Base-by-base conservation (phyloP, 2,797 vertebrate species). In the Aplochiton taeniatus region DNA sequence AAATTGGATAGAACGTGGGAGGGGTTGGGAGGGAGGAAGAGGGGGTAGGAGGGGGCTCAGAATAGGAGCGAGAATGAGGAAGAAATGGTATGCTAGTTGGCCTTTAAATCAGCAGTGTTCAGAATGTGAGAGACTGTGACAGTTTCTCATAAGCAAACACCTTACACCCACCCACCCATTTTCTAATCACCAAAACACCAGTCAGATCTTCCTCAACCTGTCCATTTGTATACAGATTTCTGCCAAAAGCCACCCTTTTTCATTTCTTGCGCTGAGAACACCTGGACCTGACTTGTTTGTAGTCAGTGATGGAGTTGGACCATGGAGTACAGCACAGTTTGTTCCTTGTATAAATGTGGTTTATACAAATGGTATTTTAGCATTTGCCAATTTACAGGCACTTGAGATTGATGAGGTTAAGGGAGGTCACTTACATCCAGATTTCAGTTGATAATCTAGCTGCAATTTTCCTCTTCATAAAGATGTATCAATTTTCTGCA, bases 291-390 rank as follows among this genome's bases (percentile, higher is more conserved):
- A 59, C 80, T 76, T 79, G 84, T 85, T 74, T 14, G 45, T 74
- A 73, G 61, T 62, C 41, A 77, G 76, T 62, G 46, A 58, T 66
- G 66, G 74, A 81, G 84, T 85, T 31, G 31, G 31, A 31, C 31
- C 6, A 31, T 31, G 31, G 31, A 31, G 31, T 6, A 2, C 52
- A 18, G 52, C 51, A 66, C 55, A 58, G 50, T 66, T 59, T 45
- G 46, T 85, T 83, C 85, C 80, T 82, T 60, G 53, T 80, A 80
- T 82, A 83, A 85, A 82, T 86, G 67, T 75, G 74, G 44, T 84
- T 87, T 84, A 89, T 87, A 31, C 87, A 85, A 88, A 79, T 85
- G 79, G 70, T 84, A 84, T 87, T 89, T 83, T 83, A 83, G 86
- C 80, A 84, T 85, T 82, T 83, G 83, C 87, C 87, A 85, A 85